Conservation (phyloP, 2,797 vertebrate genomes). For the Phalanger gymnotis region DNA sequence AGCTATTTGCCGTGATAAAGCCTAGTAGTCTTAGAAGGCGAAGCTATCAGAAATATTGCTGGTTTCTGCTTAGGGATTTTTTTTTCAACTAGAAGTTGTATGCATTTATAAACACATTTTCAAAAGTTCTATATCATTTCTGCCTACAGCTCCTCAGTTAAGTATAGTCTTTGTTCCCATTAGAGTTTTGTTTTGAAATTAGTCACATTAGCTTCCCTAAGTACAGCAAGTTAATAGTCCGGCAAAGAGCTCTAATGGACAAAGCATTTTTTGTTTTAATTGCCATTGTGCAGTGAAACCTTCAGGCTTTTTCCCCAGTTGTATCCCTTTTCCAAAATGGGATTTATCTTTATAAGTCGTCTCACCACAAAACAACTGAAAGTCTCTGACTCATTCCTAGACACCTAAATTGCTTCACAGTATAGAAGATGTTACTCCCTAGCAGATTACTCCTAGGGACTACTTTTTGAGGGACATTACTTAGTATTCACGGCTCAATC, state of each 20-base stretch:
- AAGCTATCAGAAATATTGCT: not conserved
- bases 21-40: not conserved
- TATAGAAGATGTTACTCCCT: not conserved
- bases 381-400: conserved; percentile 51
- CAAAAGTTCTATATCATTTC: not conserved
- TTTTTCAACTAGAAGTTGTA: not conserved
- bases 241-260: not conserved
- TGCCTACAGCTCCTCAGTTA: not conserved
- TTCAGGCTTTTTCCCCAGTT: conserved; percentile 29
- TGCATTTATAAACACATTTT: not conserved
- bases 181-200: conserved; percentile 8
- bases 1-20: not conserved
- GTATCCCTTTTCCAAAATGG: conserved; percentile 31
- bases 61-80: not conserved
- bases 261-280: conserved; percentile 28
- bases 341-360: conserved; percentile 23
- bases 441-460: not conserved
- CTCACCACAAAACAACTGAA: conserved; percentile 29
- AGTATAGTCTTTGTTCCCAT: not conserved
- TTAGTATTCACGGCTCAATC: not conserved
- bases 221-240: not conserved
- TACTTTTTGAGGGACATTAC: not conserved
- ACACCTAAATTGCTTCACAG: not conserved
- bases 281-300: not conserved
- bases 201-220: not conserved